A percentile compares a stretch with the other conserved stretches of the same genome.
Conservation (phyloP, 92 coral and sea anemone species). For the Anthopleura xanthogrammica region DNA sequence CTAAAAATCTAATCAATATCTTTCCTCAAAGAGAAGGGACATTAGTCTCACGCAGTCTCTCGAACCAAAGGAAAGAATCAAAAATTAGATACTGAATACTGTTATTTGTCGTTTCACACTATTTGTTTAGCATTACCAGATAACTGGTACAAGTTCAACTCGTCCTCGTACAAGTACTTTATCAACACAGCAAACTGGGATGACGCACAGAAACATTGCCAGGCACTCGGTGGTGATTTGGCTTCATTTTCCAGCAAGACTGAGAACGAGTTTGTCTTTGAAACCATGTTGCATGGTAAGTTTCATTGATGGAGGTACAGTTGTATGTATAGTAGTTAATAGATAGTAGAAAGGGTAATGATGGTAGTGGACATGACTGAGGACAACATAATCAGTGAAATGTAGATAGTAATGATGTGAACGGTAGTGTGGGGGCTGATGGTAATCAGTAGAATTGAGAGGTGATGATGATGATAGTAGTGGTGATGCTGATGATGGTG, state of each 20-base stretch:
- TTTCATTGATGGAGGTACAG: neutral
- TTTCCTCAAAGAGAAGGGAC: no score
- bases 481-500: neutral
- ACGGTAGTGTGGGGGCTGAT: no score
- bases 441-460: no score
- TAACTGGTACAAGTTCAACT: constrained; percentile 4
- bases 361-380: neutral
- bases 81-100: neutral
- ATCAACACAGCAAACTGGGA: neutral
- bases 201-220: neutral
- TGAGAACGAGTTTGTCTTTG: neutral
- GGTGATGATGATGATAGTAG: neutral
- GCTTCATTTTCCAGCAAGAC: neutral
- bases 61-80: no score
- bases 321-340: neutral
- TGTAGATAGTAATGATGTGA: no score
- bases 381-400: no score
- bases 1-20: no score
- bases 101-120: neutral
- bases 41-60: no score
- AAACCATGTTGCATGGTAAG: neutral
- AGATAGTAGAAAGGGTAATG: neutral
- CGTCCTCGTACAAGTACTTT: neutral
- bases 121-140: neutral
- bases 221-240: neutral